Evolutionary conservation across 2,113 vertebrate genomes (phyloP), one percentile per base, ranked within the genome.

Genomic region (Marmota flaviventris): DNA sequence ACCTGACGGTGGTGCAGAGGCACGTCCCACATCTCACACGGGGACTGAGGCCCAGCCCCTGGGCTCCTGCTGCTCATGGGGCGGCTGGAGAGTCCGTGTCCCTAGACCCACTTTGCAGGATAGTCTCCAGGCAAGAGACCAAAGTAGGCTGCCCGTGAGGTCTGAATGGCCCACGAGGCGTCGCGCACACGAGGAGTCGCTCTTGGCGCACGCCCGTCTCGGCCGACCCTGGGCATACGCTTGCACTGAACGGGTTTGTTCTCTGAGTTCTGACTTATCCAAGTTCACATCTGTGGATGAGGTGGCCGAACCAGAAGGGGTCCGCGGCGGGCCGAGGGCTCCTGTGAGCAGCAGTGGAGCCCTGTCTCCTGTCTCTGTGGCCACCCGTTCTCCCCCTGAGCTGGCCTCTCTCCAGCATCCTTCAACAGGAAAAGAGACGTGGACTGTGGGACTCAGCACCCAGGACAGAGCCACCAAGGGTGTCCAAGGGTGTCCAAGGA

Each of bases 261-360:
- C 29, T 53, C 77, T 89, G 93, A 56, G 69, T 14, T 75, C 12
- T 27, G 89, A 39, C 37, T 70, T 8, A 27, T 39, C 70, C 8
- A 20, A 16, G 45, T 12, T 8, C 24, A 29, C 4, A 10, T 72
- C 61, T 56, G 6, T 0, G 18, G 69, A 56, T 7, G 29, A 53
- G n/a, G 51, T 18, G 25, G 20, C 2, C 1, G 93, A n/a, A 20
- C 11, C 56, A 53, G 29, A 42, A 34, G 32, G 29, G 51, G 37
- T 18, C 1, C 0, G 1, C 2, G 4, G 16, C 51, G 5, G 17
- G 56, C 24, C 4, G 24, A 13, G 37, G 17, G 24, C 88, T 45
- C 0, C 27, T 9, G 0, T 53, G 51, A 51, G 61, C 2, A 0
- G 2, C 12, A 3, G 9, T 2, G 4, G 8, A 45, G 75, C n/a